Conservation (phyloP, 2,888 invertebrate genomes). For the Nemotelus nigrinus region DNA sequence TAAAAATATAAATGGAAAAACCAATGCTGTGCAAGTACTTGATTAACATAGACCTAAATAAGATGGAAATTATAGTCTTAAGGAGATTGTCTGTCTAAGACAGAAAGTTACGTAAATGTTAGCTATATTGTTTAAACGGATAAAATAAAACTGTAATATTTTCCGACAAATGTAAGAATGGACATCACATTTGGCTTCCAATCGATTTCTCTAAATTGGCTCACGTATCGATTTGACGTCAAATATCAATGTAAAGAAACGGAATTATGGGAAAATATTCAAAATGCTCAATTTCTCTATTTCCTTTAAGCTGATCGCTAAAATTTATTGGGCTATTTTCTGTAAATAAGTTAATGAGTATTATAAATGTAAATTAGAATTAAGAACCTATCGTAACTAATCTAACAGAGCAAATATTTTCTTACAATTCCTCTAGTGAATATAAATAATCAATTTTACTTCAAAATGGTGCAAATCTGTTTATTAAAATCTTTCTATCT, state of each 20-base stretch:
- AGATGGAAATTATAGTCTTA: too few species aligned
- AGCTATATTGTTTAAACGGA: not conserved
- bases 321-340: not conserved
- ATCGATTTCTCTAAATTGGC: constrained; percentile 39
- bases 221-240: constrained; percentile 43
- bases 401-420: constrained; percentile 24
- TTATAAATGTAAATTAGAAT: too few species aligned
- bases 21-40: not conserved
- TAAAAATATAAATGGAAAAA: not conserved
- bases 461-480: constrained; percentile 40
- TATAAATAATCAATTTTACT: constrained; percentile 29
- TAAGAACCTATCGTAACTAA: too few species aligned
- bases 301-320: too few species aligned
- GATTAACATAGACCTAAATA: too few species aligned
- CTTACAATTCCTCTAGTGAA: constrained; percentile 31
- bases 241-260: constrained; percentile 32
- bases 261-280: constrained; percentile 39
- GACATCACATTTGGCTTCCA: constrained; percentile 43
- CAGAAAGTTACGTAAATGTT: not conserved
- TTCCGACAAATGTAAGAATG: not conserved
- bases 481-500: constrained; percentile 39
- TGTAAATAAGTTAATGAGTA: not conserved
- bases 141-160: too few species aligned
- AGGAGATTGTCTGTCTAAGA: not conserved
- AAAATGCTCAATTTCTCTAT: not conserved